A percentile compares a stretch with the other conserved stretches of the same genome.
phyloP scores from a whole-genome alignment of 1,140 invertebrate genomes.

The Fragariocoptes setiger region DNA sequence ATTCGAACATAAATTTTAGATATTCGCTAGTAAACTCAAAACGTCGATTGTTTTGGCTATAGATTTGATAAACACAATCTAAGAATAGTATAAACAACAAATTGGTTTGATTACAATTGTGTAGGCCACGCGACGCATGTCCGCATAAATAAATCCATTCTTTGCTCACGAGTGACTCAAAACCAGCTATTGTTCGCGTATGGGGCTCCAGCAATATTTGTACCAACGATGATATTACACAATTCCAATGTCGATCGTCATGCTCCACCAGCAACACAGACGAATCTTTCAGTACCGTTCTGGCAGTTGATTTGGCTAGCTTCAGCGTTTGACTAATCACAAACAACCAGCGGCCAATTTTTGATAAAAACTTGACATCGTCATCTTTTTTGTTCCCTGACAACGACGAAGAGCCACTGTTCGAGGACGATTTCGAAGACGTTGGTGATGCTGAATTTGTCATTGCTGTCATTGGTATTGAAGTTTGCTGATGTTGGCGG shows the following conservation, averaged over 20 bases:
- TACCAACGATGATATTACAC: conserved; percentile 47
- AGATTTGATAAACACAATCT: conserved; percentile 69
- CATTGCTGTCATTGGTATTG: too few relatives aligned
- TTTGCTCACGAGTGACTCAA: conserved; percentile 64
- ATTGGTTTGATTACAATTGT: background rate
- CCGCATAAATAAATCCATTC: conserved; percentile 61
- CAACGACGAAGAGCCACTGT: too few relatives aligned
- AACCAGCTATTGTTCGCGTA: conserved; percentile 49
- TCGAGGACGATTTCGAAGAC: too few relatives aligned
- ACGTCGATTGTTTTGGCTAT: conserved; percentile 45
- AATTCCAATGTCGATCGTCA: conserved; percentile 54
- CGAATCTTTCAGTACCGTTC: conserved; percentile 5
- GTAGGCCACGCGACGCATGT: conserved; percentile 1
- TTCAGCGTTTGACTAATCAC: conserved; percentile 1
- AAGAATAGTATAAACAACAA: conserved; percentile 29
- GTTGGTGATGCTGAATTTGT: too few relatives aligned
- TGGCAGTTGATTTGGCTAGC: conserved; percentile 1
- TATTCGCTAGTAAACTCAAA: conserved; percentile 80
- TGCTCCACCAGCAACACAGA: conserved; percentile 19
- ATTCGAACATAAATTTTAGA: conserved; percentile 63
- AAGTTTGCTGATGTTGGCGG: background rate
- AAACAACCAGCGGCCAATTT: conserved; percentile 7
- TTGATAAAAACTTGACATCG: conserved; percentile 2
- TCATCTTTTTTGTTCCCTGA: too few relatives aligned
- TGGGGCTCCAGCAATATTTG: conserved; percentile 57